Base-by-base conservation (phyloP, 2,113 vertebrate genomes). In the Condylura cristata region DNA sequence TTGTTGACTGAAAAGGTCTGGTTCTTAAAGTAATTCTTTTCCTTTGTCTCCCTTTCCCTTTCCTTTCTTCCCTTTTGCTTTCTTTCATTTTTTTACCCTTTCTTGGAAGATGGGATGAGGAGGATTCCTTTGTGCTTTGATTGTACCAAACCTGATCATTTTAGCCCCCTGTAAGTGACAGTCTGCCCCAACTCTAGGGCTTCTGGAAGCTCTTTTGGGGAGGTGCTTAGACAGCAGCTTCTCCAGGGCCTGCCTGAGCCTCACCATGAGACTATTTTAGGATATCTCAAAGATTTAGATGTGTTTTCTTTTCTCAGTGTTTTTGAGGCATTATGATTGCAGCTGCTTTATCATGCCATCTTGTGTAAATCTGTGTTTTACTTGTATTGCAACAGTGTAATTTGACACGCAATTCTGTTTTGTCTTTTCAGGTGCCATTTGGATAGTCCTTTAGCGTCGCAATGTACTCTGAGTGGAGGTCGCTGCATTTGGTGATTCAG, bases 391-490 rank as follows among this genome's bases (percentile, higher is more conserved):
- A 58, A 1, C 48, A 60, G 16, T 79, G 66, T 95, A 95, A 79
- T 68, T 96, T 92, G 71, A 97, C 51, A 85, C 32, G 12, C 5
- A 60, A 18, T 51, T 51, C 66, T 92, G 41, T 89, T 90, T 93
- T 97, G 79, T 48, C 22, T 39, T 91, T 82, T 26, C 97, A 99
- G 98, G 98, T 98, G 92, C 89, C 96, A 37, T 90, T 97, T 97
- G 97, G 96, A 94, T 97, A 95, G 96, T 97, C 96, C 97, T 96
- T 97, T 97, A 98, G 96, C 93, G 95, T 97, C 98, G 99, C 98
- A 96, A 99, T 99, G 99, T 99, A 99, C 98, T 99, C 99, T 14
- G 99, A 99, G 98, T 99, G 99, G 99, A 99, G 99, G 98, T 99
- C 99, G 56, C 98, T 99, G 98, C 99, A 99, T 97, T 97, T 99